Conservation (phyloP, 2,113 vertebrate species). For the Pica pica region DNA sequence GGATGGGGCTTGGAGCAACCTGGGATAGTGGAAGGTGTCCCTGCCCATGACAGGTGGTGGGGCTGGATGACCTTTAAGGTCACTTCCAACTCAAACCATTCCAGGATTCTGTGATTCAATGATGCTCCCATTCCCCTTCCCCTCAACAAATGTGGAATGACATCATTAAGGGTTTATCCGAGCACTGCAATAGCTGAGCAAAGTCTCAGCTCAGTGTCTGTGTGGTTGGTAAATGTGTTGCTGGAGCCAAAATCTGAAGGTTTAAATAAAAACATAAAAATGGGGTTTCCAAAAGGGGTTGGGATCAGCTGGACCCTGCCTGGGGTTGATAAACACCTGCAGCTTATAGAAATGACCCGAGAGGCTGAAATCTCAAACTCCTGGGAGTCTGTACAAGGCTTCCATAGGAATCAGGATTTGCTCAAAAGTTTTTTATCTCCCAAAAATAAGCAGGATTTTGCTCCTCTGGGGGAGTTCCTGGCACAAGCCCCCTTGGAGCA, state of each 20-base stretch:
- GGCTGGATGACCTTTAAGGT: background rate
- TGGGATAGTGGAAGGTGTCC: background rate
- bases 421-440: background rate
- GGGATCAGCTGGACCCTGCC: background rate
- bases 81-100: background rate
- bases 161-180: accelerated
- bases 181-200: background rate
- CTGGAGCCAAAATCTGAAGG: background rate
- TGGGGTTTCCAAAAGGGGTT: background rate
- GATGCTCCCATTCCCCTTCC: background rate
- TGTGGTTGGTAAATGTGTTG: background rate
- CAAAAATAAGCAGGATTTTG: background rate
- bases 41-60: background rate
- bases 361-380: background rate
- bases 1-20: background rate
- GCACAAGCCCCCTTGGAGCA: background rate
- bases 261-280: background rate
- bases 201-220: background rate
- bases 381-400: background rate
- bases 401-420: background rate
- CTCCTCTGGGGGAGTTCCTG: background rate
- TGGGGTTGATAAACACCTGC: accelerated
- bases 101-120: background rate
- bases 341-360: accelerated
- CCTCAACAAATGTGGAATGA: background rate